Base-by-base conservation (phyloP, 2,888 invertebrate genomes). In the Leucozona laternaria region DNA sequence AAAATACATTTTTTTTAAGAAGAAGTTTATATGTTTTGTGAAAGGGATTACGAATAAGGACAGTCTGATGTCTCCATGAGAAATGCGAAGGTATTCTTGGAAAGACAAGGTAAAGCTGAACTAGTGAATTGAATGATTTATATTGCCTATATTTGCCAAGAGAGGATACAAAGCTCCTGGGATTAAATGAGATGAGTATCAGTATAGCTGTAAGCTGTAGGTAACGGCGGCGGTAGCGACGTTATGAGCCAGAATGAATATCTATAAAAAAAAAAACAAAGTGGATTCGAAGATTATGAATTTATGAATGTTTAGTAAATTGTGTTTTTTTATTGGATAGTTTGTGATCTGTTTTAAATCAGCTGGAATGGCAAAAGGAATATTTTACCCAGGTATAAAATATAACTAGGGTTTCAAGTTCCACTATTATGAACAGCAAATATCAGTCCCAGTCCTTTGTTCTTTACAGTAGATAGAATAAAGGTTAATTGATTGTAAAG, bases 81-180 rank as follows among this genome's bases (percentile, higher is more conserved):
- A 25, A 62, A 62, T 43, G 17, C 5, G 13, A 20, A 64, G 45
- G 64, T 45, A 48, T 45, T 31, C 2, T 43, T n/a, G 8, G 17
- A 31, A 48, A 13, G 64, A 64, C 64, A 64, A 64, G 45, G 64
- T 48, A 64, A 64, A 45, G 17, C 45, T 31, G 45, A 64, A 48
- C 64, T 45, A 28, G 3, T 64, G 45, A 64, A 48, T 31, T 31
- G 64, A 48, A 64, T 45, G 64, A 64, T 64, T 48, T 64, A 64
- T 64, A 64, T 64, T 64, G 64, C 64, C 64, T 64, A 48, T 64
- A 48, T 48, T 45, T 48, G 45, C 28, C 17, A 45, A 31, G 45
- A 64, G 20, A 48, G 20, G 31, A 62, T 45, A 45, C 0, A 28
- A 48, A 31, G 4, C 17, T 17, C 2, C 17, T 13, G n/a, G 45